These are phyloP conservation scores for Seriola quinqueradiata DNA, from an alignment of 2,113 vertebrate genomes.

Conservation along the genomic window DNA sequence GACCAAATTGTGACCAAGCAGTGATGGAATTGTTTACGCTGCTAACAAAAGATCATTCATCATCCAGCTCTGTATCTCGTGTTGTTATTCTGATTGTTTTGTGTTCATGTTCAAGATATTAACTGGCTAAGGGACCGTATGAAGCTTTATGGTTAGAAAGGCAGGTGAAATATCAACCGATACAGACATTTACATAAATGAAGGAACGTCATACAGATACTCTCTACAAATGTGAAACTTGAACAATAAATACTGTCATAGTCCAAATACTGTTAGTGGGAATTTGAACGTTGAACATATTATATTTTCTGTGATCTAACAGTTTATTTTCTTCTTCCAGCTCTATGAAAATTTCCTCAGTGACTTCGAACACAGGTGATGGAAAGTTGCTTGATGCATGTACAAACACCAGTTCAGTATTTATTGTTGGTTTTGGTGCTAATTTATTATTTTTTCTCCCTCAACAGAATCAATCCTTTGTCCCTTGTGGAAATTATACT, in stretches of 20 bases:
- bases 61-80: too few relatives aligned
- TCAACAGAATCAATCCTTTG: slow-evolving; percentile 94
- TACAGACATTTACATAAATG: too few relatives aligned
- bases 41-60: too few relatives aligned
- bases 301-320: slow-evolving; percentile 2
- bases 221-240: too few relatives aligned
- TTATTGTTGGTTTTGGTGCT: neutral
- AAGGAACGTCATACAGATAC: too few relatives aligned
- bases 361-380: slow-evolving; percentile 98
- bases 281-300: neutral
- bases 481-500: slow-evolving; percentile 97
- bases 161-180: too few relatives aligned
- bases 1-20: too few relatives aligned
- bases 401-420: neutral
- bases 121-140: too few relatives aligned
- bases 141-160: too few relatives aligned
- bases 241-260: neutral
- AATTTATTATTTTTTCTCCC: neutral
- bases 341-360: slow-evolving; percentile 98
- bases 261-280: neutral
- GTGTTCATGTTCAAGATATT: too few relatives aligned
- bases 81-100: too few relatives aligned
- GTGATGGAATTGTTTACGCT: too few relatives aligned
- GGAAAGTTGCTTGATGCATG: neutral
- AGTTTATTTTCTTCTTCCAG: slow-evolving; percentile 77